phyloP scores from a whole-genome alignment of 37 sponge, comb jelly and placozoan species.

The Beroe ovata region DNA sequence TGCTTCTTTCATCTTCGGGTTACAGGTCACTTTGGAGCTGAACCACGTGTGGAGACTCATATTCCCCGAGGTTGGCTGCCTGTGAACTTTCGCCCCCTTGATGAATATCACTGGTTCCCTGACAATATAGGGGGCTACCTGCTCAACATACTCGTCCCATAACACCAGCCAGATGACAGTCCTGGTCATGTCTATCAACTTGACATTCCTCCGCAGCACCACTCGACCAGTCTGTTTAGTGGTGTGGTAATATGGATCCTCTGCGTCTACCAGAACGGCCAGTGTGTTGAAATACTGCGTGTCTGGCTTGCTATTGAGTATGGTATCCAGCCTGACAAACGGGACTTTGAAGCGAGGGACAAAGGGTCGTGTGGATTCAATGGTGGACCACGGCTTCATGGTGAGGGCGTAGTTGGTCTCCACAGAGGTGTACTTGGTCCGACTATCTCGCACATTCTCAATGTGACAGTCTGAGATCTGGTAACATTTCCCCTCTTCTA shows the following conservation, averaged over 20 bases:
- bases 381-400: neutral
- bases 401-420: neutral
- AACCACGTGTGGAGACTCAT: slow-evolving; percentile 6
- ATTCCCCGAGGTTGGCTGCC: neutral
- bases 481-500: neutral
- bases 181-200: neutral
- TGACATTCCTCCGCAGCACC: neutral
- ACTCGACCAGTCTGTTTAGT: neutral
- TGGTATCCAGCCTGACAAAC: neutral
- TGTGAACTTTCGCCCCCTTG: neutral
- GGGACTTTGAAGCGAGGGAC: neutral
- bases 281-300: neutral
- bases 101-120: neutral
- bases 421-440: neutral
- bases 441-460: neutral
- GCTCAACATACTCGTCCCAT: neutral
- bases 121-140: neutral
- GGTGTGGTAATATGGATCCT: neutral
- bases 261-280: neutral
- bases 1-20: neutral
- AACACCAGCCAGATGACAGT: neutral
- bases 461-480: neutral
- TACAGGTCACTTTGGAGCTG: neutral
- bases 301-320: neutral
- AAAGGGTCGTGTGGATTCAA: neutral